These are phyloP conservation scores for Mercenaria mercenaria DNA, from an alignment of 1,140 invertebrate species.

Conservation along the genomic window DNA sequence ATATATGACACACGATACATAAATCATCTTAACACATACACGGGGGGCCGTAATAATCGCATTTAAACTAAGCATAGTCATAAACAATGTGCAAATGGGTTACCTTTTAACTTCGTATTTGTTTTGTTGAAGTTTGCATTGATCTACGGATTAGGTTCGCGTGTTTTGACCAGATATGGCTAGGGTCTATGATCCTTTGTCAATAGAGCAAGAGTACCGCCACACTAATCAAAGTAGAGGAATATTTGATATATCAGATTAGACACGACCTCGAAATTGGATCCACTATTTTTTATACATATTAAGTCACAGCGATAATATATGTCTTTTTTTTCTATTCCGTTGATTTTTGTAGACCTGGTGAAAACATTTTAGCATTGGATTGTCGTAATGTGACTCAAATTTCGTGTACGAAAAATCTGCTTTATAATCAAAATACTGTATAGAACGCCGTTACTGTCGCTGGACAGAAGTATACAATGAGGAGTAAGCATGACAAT, in stretches of 20 bases:
- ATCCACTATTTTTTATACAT: conserved; percentile 2
- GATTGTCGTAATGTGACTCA: no score
- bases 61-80: conserved; percentile 15
- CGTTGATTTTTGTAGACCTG: not conserved
- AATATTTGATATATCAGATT: conserved; percentile 54
- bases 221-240: conserved; percentile 55
- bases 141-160: conserved; percentile 55
- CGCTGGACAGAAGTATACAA: no score
- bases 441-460: no score
- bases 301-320: conserved; percentile 12
- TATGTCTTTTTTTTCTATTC: conserved; percentile 12
- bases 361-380: no score
- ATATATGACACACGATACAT: conserved; percentile 41
- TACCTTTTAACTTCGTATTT: conserved; percentile 65
- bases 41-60: not conserved
- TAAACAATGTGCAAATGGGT: conserved; percentile 54
- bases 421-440: no score
- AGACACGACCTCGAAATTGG: conserved; percentile 38
- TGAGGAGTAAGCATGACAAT: no score
- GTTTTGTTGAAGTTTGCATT: conserved; percentile 53
- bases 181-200: conserved; percentile 47
- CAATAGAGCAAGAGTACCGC: conserved; percentile 37
- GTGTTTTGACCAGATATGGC: conserved; percentile 54
- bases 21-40: conserved; percentile 61
- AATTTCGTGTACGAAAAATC: no score